Conservation (phyloP, 2,113 vertebrate species). For the Epinephelus moara region DNA sequence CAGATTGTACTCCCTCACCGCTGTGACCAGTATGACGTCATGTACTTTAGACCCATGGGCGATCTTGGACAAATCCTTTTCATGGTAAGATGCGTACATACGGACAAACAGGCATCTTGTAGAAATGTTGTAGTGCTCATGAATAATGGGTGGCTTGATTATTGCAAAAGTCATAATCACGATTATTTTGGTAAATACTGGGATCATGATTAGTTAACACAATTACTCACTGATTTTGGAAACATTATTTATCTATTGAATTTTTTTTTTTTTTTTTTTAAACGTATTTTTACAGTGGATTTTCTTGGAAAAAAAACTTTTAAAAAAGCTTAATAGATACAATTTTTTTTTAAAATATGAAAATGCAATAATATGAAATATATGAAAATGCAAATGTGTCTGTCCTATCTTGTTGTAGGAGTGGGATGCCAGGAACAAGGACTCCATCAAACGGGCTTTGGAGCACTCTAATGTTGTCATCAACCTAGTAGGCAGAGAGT, state of each 20-base stretch:
- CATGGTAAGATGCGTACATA: conserved; percentile 81
- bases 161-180: no score
- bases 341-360: no score
- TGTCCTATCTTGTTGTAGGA: conserved; percentile 83
- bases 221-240: no score
- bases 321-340: no score
- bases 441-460: conserved; percentile 90
- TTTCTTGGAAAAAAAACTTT: no score
- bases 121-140: background rate
- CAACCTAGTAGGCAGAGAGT: conserved; percentile 94
- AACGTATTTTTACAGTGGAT: no score
- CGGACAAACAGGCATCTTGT: background rate
- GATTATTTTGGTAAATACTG: no score
- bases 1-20: conserved; percentile 93
- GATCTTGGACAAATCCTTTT: conserved; percentile 96
- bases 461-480: conserved; percentile 94
- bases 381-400: background rate
- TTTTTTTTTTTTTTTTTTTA: no score
- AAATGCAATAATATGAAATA: no score
- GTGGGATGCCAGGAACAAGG: conserved; percentile 90
- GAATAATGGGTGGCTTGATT: no score
- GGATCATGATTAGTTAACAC: no score
- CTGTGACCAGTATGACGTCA: conserved; percentile 92
- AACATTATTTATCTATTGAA: no score
- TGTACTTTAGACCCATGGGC: conserved; percentile 94